These are phyloP conservation scores for Malacosoma neustria DNA, from an alignment of 2,888 invertebrate genomes.

Conservation along the genomic window DNA sequence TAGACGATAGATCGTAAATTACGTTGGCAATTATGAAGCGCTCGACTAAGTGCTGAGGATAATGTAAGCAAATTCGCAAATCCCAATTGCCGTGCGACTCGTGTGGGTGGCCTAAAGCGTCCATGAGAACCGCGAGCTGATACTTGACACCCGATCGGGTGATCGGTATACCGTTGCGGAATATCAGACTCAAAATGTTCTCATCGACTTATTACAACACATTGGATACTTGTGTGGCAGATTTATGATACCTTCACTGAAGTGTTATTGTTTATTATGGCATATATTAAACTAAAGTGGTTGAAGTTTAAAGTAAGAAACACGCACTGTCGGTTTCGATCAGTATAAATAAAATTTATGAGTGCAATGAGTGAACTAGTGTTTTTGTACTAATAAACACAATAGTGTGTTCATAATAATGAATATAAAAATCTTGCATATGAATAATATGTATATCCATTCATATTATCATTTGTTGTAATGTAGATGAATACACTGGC, in stretches of 20 bases:
- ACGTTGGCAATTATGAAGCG: constrained; percentile 9
- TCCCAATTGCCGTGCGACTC: constrained; percentile 30
- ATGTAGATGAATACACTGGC: too few relatives aligned
- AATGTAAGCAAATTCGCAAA: constrained; percentile 35
- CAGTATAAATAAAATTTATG: not conserved
- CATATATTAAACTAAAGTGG: constrained; percentile 4
- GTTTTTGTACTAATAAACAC: not conserved
- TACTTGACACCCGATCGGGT: constrained; percentile 15
- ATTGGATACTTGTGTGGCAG: constrained; percentile 10
- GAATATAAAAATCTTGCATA: too few relatives aligned
- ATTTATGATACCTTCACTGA: constrained; percentile 24
- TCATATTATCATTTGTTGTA: too few relatives aligned
- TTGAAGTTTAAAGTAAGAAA: not conserved
- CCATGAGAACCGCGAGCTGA: constrained; percentile 31
- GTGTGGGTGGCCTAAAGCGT: constrained; percentile 29
- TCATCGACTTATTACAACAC: constrained; percentile 18
- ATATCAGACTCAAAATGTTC: constrained; percentile 31
- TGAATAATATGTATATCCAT: too few relatives aligned
- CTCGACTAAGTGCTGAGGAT: constrained; percentile 19
- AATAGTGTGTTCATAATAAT: not conserved
- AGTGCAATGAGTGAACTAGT: not conserved
- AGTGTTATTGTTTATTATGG: constrained; percentile 5
- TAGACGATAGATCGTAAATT: constrained; percentile 14
- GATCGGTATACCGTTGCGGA: constrained; percentile 25
- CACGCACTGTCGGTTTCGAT: not conserved